Evolutionary conservation across 1,140 invertebrate genomes (phyloP), one percentile per base, ranked within the genome.

Genomic region (Cydia amplana): DNA sequence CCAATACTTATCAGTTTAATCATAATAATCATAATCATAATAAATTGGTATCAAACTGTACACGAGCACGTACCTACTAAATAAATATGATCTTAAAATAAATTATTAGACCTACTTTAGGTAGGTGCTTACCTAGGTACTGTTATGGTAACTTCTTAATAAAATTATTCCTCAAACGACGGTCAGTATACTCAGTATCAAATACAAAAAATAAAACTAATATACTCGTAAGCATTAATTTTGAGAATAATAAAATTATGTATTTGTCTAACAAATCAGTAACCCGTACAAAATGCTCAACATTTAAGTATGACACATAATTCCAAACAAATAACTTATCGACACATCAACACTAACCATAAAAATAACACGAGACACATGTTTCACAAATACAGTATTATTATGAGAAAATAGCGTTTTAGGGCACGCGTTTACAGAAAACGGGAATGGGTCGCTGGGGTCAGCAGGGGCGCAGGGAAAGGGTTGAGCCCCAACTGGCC

Each of bases 361-460:
- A 82, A 81, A 80, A 81, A 75, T 79, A 82, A 80, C 79, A 83
- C 84, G 78, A 75, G 80, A 87, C 83, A 87, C 81, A 77, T 82
- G 78, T 88, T 82, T 74, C 77, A 83, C 72, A 83, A 84, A 86
- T 82, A 83, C 84, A 85, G 83, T 78, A 79, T 80, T 83, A 85
- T 87, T 81, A 86, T 81, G 76, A 74, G 82, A 84, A 85, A 70
- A 70, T 36, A 70, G 7, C 65, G 36, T 36, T 70, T 70, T 70
- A 10, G 28, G 32, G 43, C 43, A 49, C 72, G 72, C 72, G 43
- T 55, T 49, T 55, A 32, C 72, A 18, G 65, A 70, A 70, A 55
- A 55, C 43, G 36, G 70, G 70, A 72, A 72, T 43, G 72, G 72
- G 72, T 49, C 49, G 72, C 55, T 20, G 43, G 72, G 72, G 72